A percentile compares a stretch with the other conserved stretches of the same genome.
These are phyloP conservation scores for Cebidichthys violaceus DNA, from an alignment of 2,113 vertebrate species.

Conservation along the genomic window DNA sequence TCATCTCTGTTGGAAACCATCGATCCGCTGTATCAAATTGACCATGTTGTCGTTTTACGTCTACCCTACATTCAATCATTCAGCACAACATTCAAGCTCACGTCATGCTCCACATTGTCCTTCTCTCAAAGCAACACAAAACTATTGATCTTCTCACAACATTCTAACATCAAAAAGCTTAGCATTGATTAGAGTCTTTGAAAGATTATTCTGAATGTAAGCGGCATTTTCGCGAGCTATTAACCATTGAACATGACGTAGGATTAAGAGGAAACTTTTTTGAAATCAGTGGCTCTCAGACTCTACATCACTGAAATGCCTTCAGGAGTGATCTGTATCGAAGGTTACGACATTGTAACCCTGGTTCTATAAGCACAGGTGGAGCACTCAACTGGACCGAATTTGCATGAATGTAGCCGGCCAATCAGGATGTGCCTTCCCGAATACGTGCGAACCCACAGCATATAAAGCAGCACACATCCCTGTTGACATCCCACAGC, in stretches of 20 bases:
- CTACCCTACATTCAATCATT: slow-evolving; percentile 47
- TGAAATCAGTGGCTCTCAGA: slow-evolving; percentile 51
- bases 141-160: slow-evolving; percentile 27
- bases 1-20: slow-evolving; percentile 80
- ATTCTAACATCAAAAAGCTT: slow-evolving; percentile 31
- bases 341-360: background rate
- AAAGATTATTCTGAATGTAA: slow-evolving; percentile 39
- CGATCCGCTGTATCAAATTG: slow-evolving; percentile 71
- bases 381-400: no score
- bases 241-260: slow-evolving; percentile 26
- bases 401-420: background rate
- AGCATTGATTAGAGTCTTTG: slow-evolving; percentile 35
- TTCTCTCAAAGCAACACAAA: slow-evolving; percentile 35
- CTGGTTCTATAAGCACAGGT: background rate
- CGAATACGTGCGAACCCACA: background rate
- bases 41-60: slow-evolving; percentile 60
- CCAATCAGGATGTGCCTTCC: background rate
- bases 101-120: slow-evolving; percentile 40
- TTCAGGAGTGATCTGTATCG: slow-evolving; percentile 48
- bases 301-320: slow-evolving; percentile 50
- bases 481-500: background rate
- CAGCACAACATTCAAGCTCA: background rate
- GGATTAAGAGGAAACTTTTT: slow-evolving; percentile 4
- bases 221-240: slow-evolving; percentile 32
- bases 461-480: background rate